Base-by-base conservation (phyloP, 2,888 invertebrate genomes). In the Luperina testacea region DNA sequence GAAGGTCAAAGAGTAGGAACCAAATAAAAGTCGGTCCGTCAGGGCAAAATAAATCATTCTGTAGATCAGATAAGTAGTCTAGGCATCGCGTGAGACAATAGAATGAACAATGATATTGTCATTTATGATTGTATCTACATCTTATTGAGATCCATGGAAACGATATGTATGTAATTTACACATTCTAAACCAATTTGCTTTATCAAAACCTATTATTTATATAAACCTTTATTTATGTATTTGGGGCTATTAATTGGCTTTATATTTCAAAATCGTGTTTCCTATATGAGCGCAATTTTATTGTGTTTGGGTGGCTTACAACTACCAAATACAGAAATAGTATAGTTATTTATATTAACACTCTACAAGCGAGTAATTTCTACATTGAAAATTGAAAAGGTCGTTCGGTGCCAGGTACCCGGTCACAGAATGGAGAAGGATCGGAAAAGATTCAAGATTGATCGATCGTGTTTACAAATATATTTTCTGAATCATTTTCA, bases 371-470 rank as follows among this genome's bases (percentile, higher is more conserved):
- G 13, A 48, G 17, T 45, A 24, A n/a, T 73, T 63, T 20, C 0
- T n/a, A 48, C n/a, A 13, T 57, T 48, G 11, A 15, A 78, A 27
- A 24, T 57, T 48, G 11, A 15, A 78, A 27, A 24, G 24, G 13
- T n/a, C 27, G 38, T 76, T n/a, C 51, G n/a, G n/a, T 68, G 32
- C 38, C 51, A 27, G 13, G 38, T 71, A 72, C 67, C 38, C n/a
- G n/a, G 8, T 59, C 17, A 63, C n/a, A 64, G 38, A 74, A 64
- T 59, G 61, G 20, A 76, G 67, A 74, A 68, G 20, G 48, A 27
- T 64, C 27, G 38, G 15, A 72, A 61, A 65, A 68, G 11, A 63
- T 75, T 81, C 38, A 77, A 72, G 20, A 67, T 63, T 81, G 81
- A 78, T 77, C 65, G 42, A 59, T 38, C 8, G 45, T 75, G 24